phyloP scores from a whole-genome alignment of 2,113 vertebrate genomes.

The Lontra canadensis region DNA sequence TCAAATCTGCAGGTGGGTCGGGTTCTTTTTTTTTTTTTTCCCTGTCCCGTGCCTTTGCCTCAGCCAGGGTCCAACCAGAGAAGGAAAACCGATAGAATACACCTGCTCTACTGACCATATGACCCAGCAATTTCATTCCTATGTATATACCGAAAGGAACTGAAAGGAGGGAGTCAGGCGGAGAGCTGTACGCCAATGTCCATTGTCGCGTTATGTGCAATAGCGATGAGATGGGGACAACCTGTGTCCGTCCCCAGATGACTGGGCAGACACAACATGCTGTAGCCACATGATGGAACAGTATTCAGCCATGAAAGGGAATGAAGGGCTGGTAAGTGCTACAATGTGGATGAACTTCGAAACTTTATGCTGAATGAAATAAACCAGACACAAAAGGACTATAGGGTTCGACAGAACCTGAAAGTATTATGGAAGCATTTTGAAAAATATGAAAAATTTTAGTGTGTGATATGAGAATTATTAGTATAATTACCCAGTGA shows the following conservation, averaged over 20 bases:
- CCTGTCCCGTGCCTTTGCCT: background rate
- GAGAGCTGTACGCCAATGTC: background rate
- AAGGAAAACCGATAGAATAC: background rate
- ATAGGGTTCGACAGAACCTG: background rate
- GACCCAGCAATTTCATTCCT: background rate
- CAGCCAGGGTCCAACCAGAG: background rate
- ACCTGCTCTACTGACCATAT: background rate
- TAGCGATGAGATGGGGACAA: background rate
- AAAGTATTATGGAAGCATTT: background rate
- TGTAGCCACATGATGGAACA: background rate
- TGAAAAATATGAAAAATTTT: background rate
- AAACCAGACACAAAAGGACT: background rate
- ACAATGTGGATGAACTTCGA: background rate
- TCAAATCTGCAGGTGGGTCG: background rate
- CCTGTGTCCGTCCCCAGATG: background rate
- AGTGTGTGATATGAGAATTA: background rate
- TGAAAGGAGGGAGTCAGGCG: background rate
- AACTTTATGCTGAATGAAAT: background rate
- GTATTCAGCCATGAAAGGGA: slow-evolving; percentile 9
- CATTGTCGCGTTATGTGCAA: background rate
- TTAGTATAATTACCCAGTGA: background rate
- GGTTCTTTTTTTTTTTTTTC: background rate
- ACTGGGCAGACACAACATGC: background rate
- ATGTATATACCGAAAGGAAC: background rate
- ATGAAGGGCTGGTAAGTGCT: background rate